Percentiles rank a stretch among this genome's conserved stretches.
Evolutionary conservation across 2,797 vertebrate genomes (phyloP).

Genomic region (Lagodon rhomboides): DNA sequence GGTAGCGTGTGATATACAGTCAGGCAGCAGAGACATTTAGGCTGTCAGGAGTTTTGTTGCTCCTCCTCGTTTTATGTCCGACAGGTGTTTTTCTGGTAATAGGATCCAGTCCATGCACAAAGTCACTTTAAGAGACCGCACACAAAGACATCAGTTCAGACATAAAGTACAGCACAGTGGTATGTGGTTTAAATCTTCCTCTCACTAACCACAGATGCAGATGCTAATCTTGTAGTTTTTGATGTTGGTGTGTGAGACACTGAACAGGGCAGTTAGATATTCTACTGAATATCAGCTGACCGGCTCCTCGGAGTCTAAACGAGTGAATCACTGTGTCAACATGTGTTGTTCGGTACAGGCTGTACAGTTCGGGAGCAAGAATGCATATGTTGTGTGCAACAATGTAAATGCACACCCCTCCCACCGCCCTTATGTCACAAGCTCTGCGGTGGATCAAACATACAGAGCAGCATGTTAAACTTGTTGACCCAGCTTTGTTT

Average conservation of each 20-base stretch:
- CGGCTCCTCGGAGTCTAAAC: neutral
- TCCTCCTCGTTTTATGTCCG: neutral
- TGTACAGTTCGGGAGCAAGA: slow-evolving; percentile 33
- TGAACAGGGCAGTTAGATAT: neutral
- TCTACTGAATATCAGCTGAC: neutral
- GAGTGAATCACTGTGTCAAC: neutral
- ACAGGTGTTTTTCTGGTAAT: neutral
- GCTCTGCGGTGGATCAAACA: slow-evolving; percentile 20
- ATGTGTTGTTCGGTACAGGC: slow-evolving; percentile 30
- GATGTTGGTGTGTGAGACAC: neutral
- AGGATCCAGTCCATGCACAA: neutral
- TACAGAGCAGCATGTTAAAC: slow-evolving; percentile 28
- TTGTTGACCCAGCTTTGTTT: slow-evolving; percentile 20
- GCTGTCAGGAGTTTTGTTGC: too few species aligned
- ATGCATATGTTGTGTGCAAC: slow-evolving; percentile 31
- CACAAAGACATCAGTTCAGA: slow-evolving; percentile 4
- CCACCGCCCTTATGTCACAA: slow-evolving; percentile 4
- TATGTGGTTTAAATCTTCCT: slow-evolving; percentile 8
- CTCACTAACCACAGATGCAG: neutral
- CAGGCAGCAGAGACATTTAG: too few species aligned
- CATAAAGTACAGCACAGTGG: neutral
- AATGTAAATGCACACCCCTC: slow-evolving; percentile 12
- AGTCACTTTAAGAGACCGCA: neutral
- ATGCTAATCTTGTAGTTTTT: neutral
- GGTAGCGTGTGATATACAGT: too few species aligned